Evolutionary conservation across 2,888 invertebrate genomes (phyloP).

Genomic region (Acleris emargana): DNA sequence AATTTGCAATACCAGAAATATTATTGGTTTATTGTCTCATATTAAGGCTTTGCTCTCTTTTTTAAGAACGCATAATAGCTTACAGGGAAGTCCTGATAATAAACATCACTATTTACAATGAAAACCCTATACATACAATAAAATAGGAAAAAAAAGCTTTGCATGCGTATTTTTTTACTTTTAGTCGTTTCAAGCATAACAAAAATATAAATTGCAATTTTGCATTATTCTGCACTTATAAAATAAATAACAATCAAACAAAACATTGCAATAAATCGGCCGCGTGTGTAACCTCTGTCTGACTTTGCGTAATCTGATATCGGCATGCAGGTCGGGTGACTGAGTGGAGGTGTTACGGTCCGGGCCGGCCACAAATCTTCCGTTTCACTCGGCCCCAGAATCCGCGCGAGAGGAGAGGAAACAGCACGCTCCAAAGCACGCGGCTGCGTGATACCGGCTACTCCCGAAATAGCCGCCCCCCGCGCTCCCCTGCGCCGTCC

Average conservation of each 20-base stretch:
- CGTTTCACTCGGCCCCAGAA: conserved; percentile 81
- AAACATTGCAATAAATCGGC: conserved; percentile 7
- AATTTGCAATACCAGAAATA: too few species aligned
- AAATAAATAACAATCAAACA: conserved; percentile 1
- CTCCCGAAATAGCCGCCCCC: conserved; percentile 81
- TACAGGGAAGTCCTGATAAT: too few species aligned
- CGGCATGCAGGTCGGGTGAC: conserved; percentile 24
- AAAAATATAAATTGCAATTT: background rate
- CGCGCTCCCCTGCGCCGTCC: conserved; percentile 62
- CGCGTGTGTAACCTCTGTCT: conserved; percentile 22
- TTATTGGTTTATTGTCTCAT: too few species aligned
- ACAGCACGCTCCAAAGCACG: conserved; percentile 83
- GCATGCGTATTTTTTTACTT: too few species aligned
- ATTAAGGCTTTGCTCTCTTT: too few species aligned
- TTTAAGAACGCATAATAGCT: too few species aligned
- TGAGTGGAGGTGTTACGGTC: conserved; percentile 38
- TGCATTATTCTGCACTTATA: background rate
- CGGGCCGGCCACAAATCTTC: conserved; percentile 78
- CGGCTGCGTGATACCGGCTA: conserved; percentile 81
- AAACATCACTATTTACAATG: too few species aligned
- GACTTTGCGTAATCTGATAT: conserved; percentile 34
- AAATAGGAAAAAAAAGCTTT: too few species aligned
- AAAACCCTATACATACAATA: too few species aligned
- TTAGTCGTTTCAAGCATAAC: too few species aligned
- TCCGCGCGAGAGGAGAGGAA: conserved; percentile 77